A percentile compares a stretch with the other conserved stretches of the same genome.
phyloP scores from a whole-genome alignment of 2,113 vertebrate genomes.

The Orcinus orca region DNA sequence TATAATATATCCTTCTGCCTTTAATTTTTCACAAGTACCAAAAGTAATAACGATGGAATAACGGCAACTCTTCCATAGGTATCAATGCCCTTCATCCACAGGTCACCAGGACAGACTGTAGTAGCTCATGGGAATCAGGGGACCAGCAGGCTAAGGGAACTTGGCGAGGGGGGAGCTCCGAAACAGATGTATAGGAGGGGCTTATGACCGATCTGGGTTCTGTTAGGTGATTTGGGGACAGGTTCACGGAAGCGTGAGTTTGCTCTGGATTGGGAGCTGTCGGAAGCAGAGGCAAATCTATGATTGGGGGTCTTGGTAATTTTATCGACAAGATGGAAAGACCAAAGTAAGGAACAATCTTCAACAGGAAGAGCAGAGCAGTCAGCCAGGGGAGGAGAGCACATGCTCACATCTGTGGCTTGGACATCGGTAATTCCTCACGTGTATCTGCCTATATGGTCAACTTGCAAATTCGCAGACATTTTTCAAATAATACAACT shows the following conservation, averaged over 20 bases:
- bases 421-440: background rate
- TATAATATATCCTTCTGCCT: background rate
- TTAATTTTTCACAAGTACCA: background rate
- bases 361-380: background rate
- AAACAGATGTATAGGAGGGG: background rate
- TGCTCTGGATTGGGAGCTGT: background rate
- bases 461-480: background rate
- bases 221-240: background rate
- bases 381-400: background rate
- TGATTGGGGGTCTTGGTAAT: background rate
- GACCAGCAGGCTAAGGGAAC: background rate
- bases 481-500: background rate
- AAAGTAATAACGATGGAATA: background rate
- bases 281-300: background rate
- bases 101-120: background rate
- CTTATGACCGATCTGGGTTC: background rate
- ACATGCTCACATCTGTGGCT: background rate
- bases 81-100: background rate
- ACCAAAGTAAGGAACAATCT: background rate
- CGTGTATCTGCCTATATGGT: background rate
- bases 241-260: background rate
- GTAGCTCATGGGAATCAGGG: background rate
- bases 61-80: background rate
- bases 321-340: background rate
- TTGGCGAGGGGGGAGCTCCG: rapidly evolving